Conservation (phyloP, 2,888 invertebrate genomes). For the Drosophila paranaensis region DNA sequence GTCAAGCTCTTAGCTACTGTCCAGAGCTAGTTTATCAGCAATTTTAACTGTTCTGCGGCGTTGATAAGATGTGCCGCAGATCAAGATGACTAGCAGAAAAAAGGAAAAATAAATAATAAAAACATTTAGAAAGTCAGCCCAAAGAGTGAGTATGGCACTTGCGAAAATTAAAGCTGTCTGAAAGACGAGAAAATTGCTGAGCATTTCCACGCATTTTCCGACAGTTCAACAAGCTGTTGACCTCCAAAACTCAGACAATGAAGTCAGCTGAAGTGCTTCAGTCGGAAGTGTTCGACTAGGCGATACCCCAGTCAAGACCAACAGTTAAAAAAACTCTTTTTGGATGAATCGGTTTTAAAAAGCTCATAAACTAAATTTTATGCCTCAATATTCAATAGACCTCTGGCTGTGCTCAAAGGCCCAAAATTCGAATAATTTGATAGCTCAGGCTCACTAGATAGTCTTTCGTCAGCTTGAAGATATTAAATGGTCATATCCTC, state of each 20-base stretch:
- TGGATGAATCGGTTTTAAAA: background rate
- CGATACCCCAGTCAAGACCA: background rate
- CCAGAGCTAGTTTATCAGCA: constrained; percentile 27
- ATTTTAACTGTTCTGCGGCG: background rate
- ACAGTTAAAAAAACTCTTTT: background rate
- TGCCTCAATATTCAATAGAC: background rate
- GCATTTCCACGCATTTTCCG: constrained; percentile 45
- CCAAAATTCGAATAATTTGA: too few species aligned
- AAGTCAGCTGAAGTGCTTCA: background rate
- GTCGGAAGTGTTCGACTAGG: background rate
- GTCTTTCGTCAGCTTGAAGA: too few species aligned
- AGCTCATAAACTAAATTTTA: background rate
- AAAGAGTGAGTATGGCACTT: constrained; percentile 1
- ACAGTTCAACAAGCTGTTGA: constrained; percentile 62
- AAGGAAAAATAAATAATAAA: background rate
- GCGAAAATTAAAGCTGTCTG: constrained; percentile 30
- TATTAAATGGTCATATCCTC: background rate
- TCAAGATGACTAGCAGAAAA: constrained; percentile 13
- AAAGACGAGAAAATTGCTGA: constrained; percentile 43
- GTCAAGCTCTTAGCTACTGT: constrained; percentile 30
- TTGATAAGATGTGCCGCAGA: constrained; percentile 11
- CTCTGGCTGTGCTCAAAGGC: background rate
- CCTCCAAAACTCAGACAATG: constrained; percentile 55
- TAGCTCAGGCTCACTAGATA: too few species aligned
- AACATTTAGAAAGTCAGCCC: constrained; percentile 41